A percentile compares a stretch with the other conserved stretches of the same genome.
These are phyloP conservation scores for Virgularia gustaviana DNA, from an alignment of 92 coral and sea anemone genomes.

Conservation along the genomic window DNA sequence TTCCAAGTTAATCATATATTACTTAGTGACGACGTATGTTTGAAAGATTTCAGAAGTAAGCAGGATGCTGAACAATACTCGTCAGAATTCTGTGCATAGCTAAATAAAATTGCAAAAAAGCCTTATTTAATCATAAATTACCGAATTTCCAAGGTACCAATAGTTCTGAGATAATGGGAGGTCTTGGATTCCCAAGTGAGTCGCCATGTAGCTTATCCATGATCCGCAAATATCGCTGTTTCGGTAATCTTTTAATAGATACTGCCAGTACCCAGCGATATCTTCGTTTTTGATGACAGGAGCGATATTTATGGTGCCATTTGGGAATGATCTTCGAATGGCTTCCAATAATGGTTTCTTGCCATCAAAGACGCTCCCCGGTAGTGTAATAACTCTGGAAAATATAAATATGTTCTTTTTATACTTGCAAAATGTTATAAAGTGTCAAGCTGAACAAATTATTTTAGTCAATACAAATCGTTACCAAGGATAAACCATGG, in stretches of 20 bases:
- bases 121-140: too few species aligned
- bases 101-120: too few species aligned
- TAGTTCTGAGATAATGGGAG: conserved; percentile 1
- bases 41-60: too few species aligned
- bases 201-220: conserved; percentile 5
- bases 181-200: conserved; percentile 12
- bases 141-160: conserved; percentile 35
- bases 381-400: conserved; percentile 23
- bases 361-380: conserved; percentile 43
- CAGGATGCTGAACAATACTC: too few species aligned
- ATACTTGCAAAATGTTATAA: too few species aligned
- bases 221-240: neutral
- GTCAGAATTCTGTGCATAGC: too few species aligned
- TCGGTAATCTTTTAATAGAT: conserved; percentile 28
- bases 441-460: too few species aligned
- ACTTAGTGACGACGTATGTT: too few species aligned
- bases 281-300: conserved; percentile 38
- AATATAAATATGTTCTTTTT: neutral
- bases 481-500: neutral
- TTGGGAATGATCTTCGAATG: conserved; percentile 30
- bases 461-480: neutral
- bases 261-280: conserved; percentile 39
- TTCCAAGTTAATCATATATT: too few species aligned
- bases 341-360: conserved; percentile 34
- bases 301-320: conserved; percentile 24